phyloP scores from a whole-genome alignment of 2,888 invertebrate genomes.

The Drosophila melanosoma region DNA sequence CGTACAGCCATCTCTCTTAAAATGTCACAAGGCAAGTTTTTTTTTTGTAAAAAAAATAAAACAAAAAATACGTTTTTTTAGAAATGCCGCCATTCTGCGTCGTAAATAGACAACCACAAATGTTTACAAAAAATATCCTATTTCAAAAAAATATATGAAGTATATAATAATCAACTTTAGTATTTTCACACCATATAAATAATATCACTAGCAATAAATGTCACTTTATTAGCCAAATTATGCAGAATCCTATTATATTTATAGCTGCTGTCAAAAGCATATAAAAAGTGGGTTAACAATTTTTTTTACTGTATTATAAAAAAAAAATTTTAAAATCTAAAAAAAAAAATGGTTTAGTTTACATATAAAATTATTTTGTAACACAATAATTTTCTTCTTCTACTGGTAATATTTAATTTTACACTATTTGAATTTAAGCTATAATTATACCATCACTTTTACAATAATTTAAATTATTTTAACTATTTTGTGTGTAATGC shows the following conservation, averaged over 20 bases:
- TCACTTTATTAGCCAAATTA: background rate
- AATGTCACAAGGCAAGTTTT: constrained; percentile 32
- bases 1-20: background rate
- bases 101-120: constrained; percentile 9
- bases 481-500: background rate
- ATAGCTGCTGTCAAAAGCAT: background rate
- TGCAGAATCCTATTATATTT: background rate
- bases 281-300: background rate
- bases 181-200: background rate
- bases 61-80: constrained; percentile 1
- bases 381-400: background rate
- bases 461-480: background rate
- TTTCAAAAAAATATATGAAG: background rate
- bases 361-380: background rate
- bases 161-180: background rate
- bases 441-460: background rate
- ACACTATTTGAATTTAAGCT: background rate
- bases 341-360: background rate
- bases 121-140: background rate
- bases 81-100: constrained; percentile 26
- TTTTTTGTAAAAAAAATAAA: constrained; percentile 1
- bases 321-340: background rate
- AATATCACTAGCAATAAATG: background rate
- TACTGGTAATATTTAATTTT: too few relatives aligned
- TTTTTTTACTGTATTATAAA: background rate